Conservation (phyloP, 2,888 invertebrate genomes). For the Drosophila affinis region DNA sequence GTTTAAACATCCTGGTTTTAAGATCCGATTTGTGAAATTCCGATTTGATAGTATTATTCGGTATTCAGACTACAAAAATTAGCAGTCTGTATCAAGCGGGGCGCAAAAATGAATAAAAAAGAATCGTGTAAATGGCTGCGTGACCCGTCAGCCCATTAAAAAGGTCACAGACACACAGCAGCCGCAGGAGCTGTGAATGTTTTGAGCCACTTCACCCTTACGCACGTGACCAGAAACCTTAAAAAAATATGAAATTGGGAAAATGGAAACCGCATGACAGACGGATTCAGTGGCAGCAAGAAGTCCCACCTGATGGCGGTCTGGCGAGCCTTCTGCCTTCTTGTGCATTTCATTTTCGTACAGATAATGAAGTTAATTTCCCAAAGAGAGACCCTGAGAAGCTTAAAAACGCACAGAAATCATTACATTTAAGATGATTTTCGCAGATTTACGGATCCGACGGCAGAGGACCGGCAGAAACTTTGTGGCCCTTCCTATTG, state of each 20-base stretch:
- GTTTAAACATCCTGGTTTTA: not conserved
- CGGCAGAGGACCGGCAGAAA: slow-evolving; percentile 29
- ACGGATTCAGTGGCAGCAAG: slow-evolving; percentile 19
- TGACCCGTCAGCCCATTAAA: slow-evolving; percentile 70
- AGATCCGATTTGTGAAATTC: slow-evolving; percentile 26
- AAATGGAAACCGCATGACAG: slow-evolving; percentile 47
- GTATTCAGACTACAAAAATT: slow-evolving; percentile 52
- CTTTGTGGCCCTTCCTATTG: slow-evolving; percentile 33
- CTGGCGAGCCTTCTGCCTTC: slow-evolving; percentile 14
- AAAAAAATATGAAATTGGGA: slow-evolving; percentile 38
- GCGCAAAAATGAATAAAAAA: slow-evolving; percentile 51
- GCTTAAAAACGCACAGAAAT: slow-evolving; percentile 52
- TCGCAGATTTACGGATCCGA: slow-evolving; percentile 55
- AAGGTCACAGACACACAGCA: slow-evolving; percentile 63
- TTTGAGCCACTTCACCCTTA: slow-evolving; percentile 50
- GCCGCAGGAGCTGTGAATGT: slow-evolving; percentile 12
- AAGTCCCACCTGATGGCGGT: slow-evolving; percentile 13
- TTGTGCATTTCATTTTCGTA: slow-evolving; percentile 54
- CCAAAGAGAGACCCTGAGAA: slow-evolving; percentile 23
- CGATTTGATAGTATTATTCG: not conserved
- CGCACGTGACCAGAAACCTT: slow-evolving; percentile 71
- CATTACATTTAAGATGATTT: slow-evolving; percentile 56
- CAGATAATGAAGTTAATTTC: slow-evolving; percentile 73
- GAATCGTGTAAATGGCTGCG: slow-evolving; percentile 64
- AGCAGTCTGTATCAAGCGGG: slow-evolving; percentile 48